Percentiles rank a stretch among this genome's conserved stretches.
Evolutionary conservation across 1,140 invertebrate genomes (phyloP).

Genomic region (Episyrphus balteatus): DNA sequence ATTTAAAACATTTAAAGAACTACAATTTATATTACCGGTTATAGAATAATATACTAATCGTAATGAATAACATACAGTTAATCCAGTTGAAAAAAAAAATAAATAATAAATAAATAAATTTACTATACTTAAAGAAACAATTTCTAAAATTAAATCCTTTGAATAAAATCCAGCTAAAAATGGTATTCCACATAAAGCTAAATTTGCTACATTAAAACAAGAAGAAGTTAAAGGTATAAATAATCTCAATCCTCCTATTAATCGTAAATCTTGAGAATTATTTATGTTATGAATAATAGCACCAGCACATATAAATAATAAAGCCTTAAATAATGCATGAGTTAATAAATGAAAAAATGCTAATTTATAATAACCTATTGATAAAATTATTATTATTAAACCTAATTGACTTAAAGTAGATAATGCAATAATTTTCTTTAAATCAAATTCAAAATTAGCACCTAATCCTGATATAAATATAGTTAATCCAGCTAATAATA

Average conservation of each 20-base stretch:
- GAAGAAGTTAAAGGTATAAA: slow-evolving; percentile 36
- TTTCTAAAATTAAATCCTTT: slow-evolving; percentile 51
- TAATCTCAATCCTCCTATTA: slow-evolving; percentile 37
- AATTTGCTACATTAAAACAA: slow-evolving; percentile 41
- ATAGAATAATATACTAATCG: slow-evolving; percentile 44
- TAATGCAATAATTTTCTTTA: slow-evolving; percentile 60
- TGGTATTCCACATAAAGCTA: slow-evolving; percentile 45
- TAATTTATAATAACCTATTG: slow-evolving; percentile 37
- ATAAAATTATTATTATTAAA: slow-evolving; percentile 48
- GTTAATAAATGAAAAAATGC: slow-evolving; percentile 52
- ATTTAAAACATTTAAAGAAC: slow-evolving; percentile 35
- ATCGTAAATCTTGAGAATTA: slow-evolving; percentile 52
- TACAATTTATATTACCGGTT: slow-evolving; percentile 38
- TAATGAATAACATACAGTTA: slow-evolving; percentile 44
- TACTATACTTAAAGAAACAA: slow-evolving; percentile 38
- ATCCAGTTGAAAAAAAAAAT: slow-evolving; percentile 42
- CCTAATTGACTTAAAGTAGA: slow-evolving; percentile 59
- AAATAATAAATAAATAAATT: slow-evolving; percentile 42
- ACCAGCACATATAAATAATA: slow-evolving; percentile 50
- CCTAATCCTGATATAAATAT: slow-evolving; percentile 49
- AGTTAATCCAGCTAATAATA: slow-evolving; percentile 41
- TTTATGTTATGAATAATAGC: slow-evolving; percentile 48
- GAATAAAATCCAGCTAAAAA: slow-evolving; percentile 54
- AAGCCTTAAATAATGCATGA: slow-evolving; percentile 55
- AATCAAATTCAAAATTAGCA: slow-evolving; percentile 51